Percentiles rank a stretch among this genome's conserved stretches.
Evolutionary conservation across 2,888 invertebrate species (phyloP).

Genomic region (Polydesmus complanatus): DNA sequence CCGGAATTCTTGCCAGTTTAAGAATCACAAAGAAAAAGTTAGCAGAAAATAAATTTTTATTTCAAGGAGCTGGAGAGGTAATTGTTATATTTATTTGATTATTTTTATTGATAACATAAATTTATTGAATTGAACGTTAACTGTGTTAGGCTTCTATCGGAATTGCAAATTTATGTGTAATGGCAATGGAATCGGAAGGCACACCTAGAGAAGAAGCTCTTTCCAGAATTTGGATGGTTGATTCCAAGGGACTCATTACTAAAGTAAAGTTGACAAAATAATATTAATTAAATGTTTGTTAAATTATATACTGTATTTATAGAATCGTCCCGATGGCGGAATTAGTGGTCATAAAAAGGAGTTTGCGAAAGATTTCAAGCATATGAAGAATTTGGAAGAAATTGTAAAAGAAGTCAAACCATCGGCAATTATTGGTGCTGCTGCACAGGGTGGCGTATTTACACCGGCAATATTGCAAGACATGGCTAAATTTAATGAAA

Average conservation of each 20-base stretch:
- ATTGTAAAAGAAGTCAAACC: constrained; percentile 71
- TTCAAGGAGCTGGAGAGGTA: constrained; percentile 95
- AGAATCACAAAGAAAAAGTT: constrained; percentile 67
- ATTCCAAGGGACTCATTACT: constrained; percentile 87
- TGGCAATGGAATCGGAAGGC: constrained; percentile 86
- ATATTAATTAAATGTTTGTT: background rate
- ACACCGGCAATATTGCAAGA: constrained; percentile 65
- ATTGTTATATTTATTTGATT: constrained; percentile 16
- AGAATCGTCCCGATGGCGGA: constrained; percentile 58
- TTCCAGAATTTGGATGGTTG: constrained; percentile 81
- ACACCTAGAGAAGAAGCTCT: constrained; percentile 57
- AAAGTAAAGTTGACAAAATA: constrained; percentile 34
- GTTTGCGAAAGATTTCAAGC: constrained; percentile 64
- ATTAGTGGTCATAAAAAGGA: constrained; percentile 55
- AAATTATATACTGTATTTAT: background rate
- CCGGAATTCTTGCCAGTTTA: constrained; percentile 77
- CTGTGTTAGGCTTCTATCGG: constrained; percentile 65
- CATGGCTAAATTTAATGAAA: constrained; percentile 70
- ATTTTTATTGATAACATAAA: background rate
- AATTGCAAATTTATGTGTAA: constrained; percentile 78
- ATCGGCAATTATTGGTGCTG: constrained; percentile 82
- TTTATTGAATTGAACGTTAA: constrained; percentile 1
- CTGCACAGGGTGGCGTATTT: constrained; percentile 89
- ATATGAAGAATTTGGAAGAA: constrained; percentile 61
- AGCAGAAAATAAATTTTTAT: constrained; percentile 72